A percentile compares a stretch with the other conserved stretches of the same genome.
Conservation (phyloP, 2,113 vertebrate genomes). For the Limnothrissa miodon region DNA sequence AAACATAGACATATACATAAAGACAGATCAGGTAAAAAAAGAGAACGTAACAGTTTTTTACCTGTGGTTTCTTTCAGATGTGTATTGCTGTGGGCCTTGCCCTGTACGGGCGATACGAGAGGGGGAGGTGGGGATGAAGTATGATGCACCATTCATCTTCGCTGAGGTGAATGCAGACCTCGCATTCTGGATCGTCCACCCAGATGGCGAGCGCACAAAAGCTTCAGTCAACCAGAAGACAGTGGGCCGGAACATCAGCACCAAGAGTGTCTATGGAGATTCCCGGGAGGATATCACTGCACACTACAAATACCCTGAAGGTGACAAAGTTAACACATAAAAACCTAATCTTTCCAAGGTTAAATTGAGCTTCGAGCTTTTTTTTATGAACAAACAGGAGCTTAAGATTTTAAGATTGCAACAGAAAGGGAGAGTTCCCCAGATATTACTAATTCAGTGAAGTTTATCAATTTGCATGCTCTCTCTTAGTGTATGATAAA, state of each 20-base stretch:
- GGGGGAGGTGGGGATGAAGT: slow-evolving; percentile 69
- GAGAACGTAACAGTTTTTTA: background rate
- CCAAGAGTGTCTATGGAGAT: slow-evolving; percentile 70
- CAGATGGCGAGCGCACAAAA: slow-evolving; percentile 51
- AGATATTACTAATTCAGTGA: too few species aligned
- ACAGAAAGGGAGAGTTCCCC: too few species aligned
- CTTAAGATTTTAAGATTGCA: too few species aligned
- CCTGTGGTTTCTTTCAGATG: slow-evolving; percentile 50
- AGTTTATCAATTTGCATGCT: too few species aligned
- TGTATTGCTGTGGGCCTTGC: slow-evolving; percentile 75
- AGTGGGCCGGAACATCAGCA: slow-evolving; percentile 75
- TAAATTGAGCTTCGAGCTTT: background rate
- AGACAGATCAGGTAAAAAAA: background rate
- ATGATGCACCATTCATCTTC: slow-evolving; percentile 71
- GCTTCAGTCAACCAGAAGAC: slow-evolving; percentile 38
- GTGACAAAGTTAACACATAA: slow-evolving; percentile 44
- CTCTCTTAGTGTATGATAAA: too few species aligned
- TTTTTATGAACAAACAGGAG: too few species aligned
- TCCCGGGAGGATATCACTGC: slow-evolving; percentile 69
- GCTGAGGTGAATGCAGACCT: slow-evolving; percentile 79
- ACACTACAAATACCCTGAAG: slow-evolving; percentile 77
- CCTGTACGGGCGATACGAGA: slow-evolving; percentile 72
- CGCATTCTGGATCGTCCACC: slow-evolving; percentile 60
- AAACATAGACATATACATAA: background rate
- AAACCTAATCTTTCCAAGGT: background rate